Evolutionary conservation across 2,113 vertebrate genomes (phyloP), one percentile per base, ranked within the genome.

Genomic region (Platichthys stellatus): DNA sequence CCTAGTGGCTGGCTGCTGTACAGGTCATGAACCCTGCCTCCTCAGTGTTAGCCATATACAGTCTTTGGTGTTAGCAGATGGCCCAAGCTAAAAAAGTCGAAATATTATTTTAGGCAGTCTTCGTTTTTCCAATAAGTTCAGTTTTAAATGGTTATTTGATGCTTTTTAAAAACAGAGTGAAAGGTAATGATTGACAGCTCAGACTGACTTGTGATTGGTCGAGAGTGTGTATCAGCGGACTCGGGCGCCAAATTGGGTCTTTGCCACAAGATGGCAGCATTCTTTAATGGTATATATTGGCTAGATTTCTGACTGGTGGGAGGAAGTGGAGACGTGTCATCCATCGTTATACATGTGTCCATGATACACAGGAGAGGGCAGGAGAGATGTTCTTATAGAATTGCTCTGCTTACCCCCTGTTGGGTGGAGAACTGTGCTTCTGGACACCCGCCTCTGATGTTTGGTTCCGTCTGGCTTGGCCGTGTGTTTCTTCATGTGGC

Each of bases 371-470:
- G 31, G 31, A 31, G 31, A 31, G 38, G 28, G 40, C 11, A 49
- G 63, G 35, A 61, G 35, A 54, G 51, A 35, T 17, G 49, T 63
- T 76, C 68, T 57, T 77, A 77, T 76, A 79, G 66, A 81, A 77
- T 57, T 76, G 63, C 81, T 80, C 72, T 75, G 80, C 86, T 90
- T 74, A 94, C 93, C 93, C 69, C 80, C 86, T 26, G 76, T 69
- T 11, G 86, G 66, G 83, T 85, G 56, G 58, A 86, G 74, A 78
- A 74, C 85, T 81, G 89, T 80, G 82, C 72, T 84, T 82, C 81
- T 90, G 79, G 84, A 86, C 78, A 84, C 80, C 88, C 88, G 90
- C 80, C 71, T 89, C 69, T 63, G 82, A 69, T 90, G 88, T 93
- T 90, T 93, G 80, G 76, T 74, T 83, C 72, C 80, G 69, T 88